These are phyloP conservation scores for Folsomia manolachei DNA, from an alignment of 2,888 invertebrate species.

Conservation along the genomic window DNA sequence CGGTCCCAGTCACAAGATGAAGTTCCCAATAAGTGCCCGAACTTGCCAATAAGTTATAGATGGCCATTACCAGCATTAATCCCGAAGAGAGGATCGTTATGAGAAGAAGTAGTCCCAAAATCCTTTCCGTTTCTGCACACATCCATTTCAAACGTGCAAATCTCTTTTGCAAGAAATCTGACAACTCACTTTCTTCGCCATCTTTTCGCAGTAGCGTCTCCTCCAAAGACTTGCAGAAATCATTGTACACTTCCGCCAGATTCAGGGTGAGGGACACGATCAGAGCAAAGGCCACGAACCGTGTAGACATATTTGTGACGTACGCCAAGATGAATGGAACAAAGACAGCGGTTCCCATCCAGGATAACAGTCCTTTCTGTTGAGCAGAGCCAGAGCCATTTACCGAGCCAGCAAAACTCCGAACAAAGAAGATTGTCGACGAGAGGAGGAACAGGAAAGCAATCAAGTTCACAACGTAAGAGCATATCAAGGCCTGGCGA, in stretches of 20 bases:
- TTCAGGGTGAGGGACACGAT: background rate
- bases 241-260: background rate
- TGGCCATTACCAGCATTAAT: background rate
- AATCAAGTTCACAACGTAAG: background rate
- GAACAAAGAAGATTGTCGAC: background rate
- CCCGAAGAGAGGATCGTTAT: background rate
- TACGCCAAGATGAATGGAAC: background rate
- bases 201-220: background rate
- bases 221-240: background rate
- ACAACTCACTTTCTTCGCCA: background rate
- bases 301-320: background rate
- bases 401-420: too few relatives aligned
- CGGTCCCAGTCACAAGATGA: background rate
- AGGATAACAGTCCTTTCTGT: background rate
- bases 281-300: background rate
- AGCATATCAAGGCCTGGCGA: background rate
- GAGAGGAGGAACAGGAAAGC: background rate
- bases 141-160: background rate
- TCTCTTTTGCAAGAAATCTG: background rate
- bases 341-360: background rate
- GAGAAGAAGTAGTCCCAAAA: background rate
- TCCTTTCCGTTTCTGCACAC: background rate
- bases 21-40: background rate
- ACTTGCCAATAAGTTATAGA: background rate
- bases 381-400: too few relatives aligned